Evolutionary conservation across 1,140 invertebrate genomes (phyloP), one percentile per base, ranked within the genome.

Genomic region (Reticulitermes speratus): DNA sequence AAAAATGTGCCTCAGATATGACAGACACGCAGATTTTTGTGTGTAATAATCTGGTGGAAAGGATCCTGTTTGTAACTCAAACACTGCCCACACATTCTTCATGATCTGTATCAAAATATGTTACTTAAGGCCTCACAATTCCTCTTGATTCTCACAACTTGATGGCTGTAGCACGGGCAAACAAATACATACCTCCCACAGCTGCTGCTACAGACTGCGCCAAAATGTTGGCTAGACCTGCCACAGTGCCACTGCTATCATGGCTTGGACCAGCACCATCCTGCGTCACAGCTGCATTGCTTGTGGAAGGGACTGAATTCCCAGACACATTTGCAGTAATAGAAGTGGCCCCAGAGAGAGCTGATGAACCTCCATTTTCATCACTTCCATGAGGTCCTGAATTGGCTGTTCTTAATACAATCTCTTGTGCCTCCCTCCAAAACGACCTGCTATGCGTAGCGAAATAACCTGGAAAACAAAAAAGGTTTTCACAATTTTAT

Each of bases 361-460:
- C 44, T 32, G 83, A 84, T 32, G 83, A 44, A 84, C 44, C 32
- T 30, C 83, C n/a, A 75, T 25, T 30, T 75, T 30, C 65, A 75
- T 69, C 82, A 84, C 86, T 84, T 32, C 55, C 59, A 38, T 86
- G 65, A 75, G 65, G 25, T 75, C 65, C 86, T 0, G 88, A 91
- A 89, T 89, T 91, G 89, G 93, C 92, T 88, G 93, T 93, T 88
- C 91, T 92, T 89, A 97, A 92, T 88, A 96, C 93, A 87, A 97
- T 94, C 91, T 97, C 95, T 90, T 96, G 96, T 86, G 94, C 92
- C 88, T 95, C 93, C 94, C 94, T 89, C 95, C 94, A 90, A 93
- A 95, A 85, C 94, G 92, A 85, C 94, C 93, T 88, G 96, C 96
- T 91, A 98, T 93, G 89, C 97, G 96, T 88, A 98, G 93, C 82